Evolutionary conservation across 2,888 invertebrate genomes (phyloP).

Genomic region (Andrena bicolor): DNA sequence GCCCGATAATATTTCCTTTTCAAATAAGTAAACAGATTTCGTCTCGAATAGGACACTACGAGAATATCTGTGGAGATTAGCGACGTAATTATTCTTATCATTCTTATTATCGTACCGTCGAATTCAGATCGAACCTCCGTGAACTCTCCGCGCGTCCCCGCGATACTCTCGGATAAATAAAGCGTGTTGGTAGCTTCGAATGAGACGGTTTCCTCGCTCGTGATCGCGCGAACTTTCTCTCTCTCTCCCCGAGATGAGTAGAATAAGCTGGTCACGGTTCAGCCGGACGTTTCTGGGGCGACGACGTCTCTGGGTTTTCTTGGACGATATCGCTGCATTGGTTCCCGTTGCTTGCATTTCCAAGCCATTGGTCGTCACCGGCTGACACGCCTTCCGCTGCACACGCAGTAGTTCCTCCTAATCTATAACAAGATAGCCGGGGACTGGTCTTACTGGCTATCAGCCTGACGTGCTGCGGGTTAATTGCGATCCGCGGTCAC

Average conservation of each 20-base stretch:
- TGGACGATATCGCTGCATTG: conserved; percentile 15
- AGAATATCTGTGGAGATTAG: too few species aligned
- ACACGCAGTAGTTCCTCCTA: conserved; percentile 38
- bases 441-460: conserved; percentile 37
- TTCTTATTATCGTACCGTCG: too few species aligned
- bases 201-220: too few species aligned
- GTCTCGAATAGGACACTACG: too few species aligned
- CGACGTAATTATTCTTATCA: too few species aligned
- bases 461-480: conserved; percentile 35
- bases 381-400: conserved; percentile 43
- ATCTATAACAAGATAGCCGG: conserved; percentile 45
- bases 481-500: conserved; percentile 55
- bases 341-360: conserved; percentile 24
- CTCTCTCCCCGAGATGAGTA: neutral
- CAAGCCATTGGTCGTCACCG: conserved; percentile 45
- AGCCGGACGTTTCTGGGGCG: neutral
- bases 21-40: too few species aligned
- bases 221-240: neutral
- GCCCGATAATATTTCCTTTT: too few species aligned
- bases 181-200: too few species aligned
- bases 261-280: neutral
- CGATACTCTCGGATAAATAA: too few species aligned
- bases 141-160: too few species aligned
- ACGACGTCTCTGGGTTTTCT: conserved; percentile 29
- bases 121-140: too few species aligned